Evolutionary conservation across 2,888 invertebrate genomes (phyloP), one percentile per base, ranked within the genome.

Genomic region (Diadegma fenestrale): DNA sequence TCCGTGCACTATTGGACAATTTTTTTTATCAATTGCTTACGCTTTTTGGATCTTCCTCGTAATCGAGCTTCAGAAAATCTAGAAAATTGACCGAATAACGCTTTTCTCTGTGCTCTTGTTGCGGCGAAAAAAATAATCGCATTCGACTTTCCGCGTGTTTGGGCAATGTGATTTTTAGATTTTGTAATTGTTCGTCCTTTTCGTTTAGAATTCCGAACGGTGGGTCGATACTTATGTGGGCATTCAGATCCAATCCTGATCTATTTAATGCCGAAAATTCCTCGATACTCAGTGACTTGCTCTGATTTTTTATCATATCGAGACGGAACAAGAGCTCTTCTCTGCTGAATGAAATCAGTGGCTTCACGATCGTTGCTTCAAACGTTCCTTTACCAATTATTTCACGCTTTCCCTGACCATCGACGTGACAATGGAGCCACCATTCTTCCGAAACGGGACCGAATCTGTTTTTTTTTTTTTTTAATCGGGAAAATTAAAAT

Each of bases 291-390:
- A 95, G 91, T 84, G 95, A 94, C 82, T 91, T 93, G 90, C 94
- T 94, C 75, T 93, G 94, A 45, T 94, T 94, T 0, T 94, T 94
- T 1, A 94, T 94, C 83, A 94, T 93, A 89, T 96, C 95, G 88
- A 95, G 94, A 83, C 94, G 94, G 89, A 96, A 95, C 7, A 94
- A 92, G 68, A 96, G 88, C 68, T 94, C 89, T 6, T 91, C 89
- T 63, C 95, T 94, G 14, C 95, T 95, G 43, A 96, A 91, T 84
- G 94, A 93, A 68, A 96, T 94, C 89, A 94, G 94, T 0, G 96
- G 96, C 87, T 96, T 95, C 0, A 95, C 95, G 89, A 96, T 96
- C 82, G 94, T 95, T 0, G 95, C 95, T 51, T 91, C 92, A 71
- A 96, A 92, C 84, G 92, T 93, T 87, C 95, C 95, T 69, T 94